Evolutionary conservation across 2,888 invertebrate genomes (phyloP), one percentile per base, ranked within the genome.

Genomic region (Calliphora vomitoria): DNA sequence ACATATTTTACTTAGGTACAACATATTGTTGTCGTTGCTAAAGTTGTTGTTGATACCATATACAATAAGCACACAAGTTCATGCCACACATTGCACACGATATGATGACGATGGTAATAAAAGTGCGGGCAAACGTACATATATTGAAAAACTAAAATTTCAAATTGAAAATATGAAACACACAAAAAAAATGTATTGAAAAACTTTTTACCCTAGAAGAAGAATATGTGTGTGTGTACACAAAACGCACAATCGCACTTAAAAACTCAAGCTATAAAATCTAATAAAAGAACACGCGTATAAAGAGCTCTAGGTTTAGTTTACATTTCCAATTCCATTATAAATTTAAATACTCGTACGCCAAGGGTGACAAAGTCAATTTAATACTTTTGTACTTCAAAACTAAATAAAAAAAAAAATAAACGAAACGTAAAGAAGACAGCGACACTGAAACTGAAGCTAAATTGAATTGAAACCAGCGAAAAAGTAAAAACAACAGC

Each of bases 321-420:
- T 60, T 80, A 69, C 58, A 58, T 69, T 47, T 80, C 10, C 47
- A 62, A 75, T 75, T 62, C 79, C 60, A 69, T 69, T 69, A 68
- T 69, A 69, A 47, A 79, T 79, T 79, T 69, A 69, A 69, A 69
- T 69, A 47, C 58, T 47, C 50, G 50, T 38, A 76, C 47, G 72
- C 64, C 78, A 74, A 62, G 74, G 85, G 74, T 85, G 74, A 68
- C 74, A 80, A 85, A 85, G 74, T 85, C 75, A 80, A 85, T 78
- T 75, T 69, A 74, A 58, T 74, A 69, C 31, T 47, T 71, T 71
- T 66, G 74, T 72, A 41, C 41, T 55, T 25, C 4, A 60, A 66
- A 20, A 50, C 31, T 55, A 66, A 3, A 76, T 10, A 62, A 13
- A 71, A 44, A 13, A 4, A 13, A 4, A 44, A 11, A 13, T 13